Conservation (phyloP, 92 coral and sea anemone genomes). For the Zoanthus solanderi region DNA sequence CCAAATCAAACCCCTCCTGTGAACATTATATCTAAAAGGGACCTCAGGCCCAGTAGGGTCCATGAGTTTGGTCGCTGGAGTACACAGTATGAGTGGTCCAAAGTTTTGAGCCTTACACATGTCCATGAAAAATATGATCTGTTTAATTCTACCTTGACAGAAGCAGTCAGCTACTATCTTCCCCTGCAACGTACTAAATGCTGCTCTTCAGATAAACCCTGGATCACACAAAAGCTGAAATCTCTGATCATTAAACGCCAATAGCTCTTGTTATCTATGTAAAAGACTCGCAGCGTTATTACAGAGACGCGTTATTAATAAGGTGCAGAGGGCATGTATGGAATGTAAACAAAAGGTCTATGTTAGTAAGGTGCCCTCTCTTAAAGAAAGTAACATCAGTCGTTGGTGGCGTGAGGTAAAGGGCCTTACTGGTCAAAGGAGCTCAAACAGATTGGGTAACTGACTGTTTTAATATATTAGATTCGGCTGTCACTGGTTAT, state of each 20-base stretch:
- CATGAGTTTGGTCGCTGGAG: constrained; percentile 56
- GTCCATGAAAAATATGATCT: constrained; percentile 26
- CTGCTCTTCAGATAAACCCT: neutral
- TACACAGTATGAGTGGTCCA: constrained; percentile 38
- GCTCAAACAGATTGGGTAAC: neutral
- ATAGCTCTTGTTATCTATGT: constrained; percentile 3
- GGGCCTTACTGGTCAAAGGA: no score
- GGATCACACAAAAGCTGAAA: neutral
- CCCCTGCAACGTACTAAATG: neutral
- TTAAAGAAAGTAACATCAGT: constrained; percentile 32
- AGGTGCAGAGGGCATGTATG: neutral
- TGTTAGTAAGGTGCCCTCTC: neutral
- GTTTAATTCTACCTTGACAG: constrained; percentile 7
- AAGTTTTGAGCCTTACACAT: constrained; percentile 20
- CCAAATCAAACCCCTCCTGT: no score
- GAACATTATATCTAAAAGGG: constrained; percentile 13
- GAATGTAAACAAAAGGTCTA: neutral
- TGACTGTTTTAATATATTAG: no score
- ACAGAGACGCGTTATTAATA: constrained; percentile 4
- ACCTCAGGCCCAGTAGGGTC: constrained; percentile 53
- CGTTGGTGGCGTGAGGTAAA: constrained; percentile 46
- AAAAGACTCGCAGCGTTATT: constrained; percentile 10
- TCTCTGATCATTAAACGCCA: constrained; percentile 8
- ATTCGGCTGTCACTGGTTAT: no score
- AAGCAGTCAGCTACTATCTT: neutral